These are phyloP conservation scores for Hydractinia symbiolongicarpus DNA, from an alignment of 30 jellyfish, hydroid and myxozoan species.

Conservation along the genomic window DNA sequence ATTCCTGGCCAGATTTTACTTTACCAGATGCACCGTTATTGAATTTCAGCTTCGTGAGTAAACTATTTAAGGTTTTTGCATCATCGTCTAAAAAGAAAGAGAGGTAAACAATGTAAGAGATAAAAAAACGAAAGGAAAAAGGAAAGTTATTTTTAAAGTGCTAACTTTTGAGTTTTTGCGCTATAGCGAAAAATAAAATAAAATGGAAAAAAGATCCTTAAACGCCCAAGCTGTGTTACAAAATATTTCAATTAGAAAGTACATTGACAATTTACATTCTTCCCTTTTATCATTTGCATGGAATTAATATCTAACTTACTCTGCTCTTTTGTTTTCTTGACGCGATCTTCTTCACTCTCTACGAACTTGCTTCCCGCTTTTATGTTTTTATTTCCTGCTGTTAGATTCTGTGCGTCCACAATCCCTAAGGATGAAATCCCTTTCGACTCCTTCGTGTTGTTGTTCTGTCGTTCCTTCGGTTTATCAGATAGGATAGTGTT, in stretches of 20 bases:
- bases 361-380: background rate
- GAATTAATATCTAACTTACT: background rate
- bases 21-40: conserved; percentile 80
- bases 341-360: background rate
- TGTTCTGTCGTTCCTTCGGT: background rate
- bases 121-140: background rate
- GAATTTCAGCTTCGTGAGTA: conserved; percentile 47
- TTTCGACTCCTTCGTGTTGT: conserved; percentile 9
- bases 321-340: background rate
- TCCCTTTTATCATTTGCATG: background rate
- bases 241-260: too few species aligned
- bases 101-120: background rate
- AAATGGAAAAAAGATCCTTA: too few species aligned
- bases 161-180: too few species aligned
- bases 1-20: conserved; percentile 76
- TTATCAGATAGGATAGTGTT: background rate
- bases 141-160: background rate
- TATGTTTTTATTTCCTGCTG: background rate
- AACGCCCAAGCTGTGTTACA: too few species aligned
- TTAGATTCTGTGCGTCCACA: background rate
- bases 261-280: too few species aligned
- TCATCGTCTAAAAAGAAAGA: background rate
- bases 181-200: too few species aligned
- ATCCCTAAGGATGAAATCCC: conserved; percentile 9
- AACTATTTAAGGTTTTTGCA: background rate